Conservation (phyloP, 2,888 invertebrate genomes). For the Choreutis nemorana region DNA sequence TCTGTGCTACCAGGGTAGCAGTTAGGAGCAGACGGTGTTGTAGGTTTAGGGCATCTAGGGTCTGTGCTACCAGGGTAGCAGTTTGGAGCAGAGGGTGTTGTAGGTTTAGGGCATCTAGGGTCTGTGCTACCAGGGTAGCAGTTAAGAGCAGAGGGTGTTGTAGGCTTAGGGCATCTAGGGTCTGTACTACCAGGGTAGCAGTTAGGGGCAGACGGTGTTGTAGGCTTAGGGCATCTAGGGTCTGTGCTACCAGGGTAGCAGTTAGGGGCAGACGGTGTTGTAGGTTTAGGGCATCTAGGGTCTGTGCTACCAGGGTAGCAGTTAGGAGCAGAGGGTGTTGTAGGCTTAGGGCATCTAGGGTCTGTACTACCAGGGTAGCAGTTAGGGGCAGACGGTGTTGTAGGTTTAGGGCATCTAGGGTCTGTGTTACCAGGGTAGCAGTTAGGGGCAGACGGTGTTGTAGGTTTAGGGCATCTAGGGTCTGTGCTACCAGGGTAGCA, state of each 20-base stretch:
- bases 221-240: slow-evolving; percentile 22
- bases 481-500: slow-evolving; percentile 21
- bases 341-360: slow-evolving; percentile 19
- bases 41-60: slow-evolving; percentile 20
- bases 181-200: slow-evolving; percentile 19
- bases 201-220: slow-evolving; percentile 18
- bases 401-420: slow-evolving; percentile 23
- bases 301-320: slow-evolving; percentile 20
- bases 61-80: slow-evolving; percentile 18
- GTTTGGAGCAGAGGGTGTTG: slow-evolving; percentile 19
- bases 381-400: slow-evolving; percentile 20
- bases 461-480: slow-evolving; percentile 21
- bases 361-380: slow-evolving; percentile 30
- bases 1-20: slow-evolving; percentile 23
- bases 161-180: slow-evolving; percentile 21
- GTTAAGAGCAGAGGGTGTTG: slow-evolving; percentile 17
- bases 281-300: slow-evolving; percentile 18
- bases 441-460: slow-evolving; percentile 18
- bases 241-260: slow-evolving; percentile 32
- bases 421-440: slow-evolving; percentile 21
- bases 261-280: slow-evolving; percentile 14
- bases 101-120: slow-evolving; percentile 24
- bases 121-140: slow-evolving; percentile 21
- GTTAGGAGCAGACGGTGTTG: slow-evolving; percentile 18
- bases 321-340: slow-evolving; percentile 14